Percentiles rank a stretch among this genome's conserved stretches.
phyloP scores from a whole-genome alignment of 2,113 vertebrate species.

The Callospermophilus lateralis region DNA sequence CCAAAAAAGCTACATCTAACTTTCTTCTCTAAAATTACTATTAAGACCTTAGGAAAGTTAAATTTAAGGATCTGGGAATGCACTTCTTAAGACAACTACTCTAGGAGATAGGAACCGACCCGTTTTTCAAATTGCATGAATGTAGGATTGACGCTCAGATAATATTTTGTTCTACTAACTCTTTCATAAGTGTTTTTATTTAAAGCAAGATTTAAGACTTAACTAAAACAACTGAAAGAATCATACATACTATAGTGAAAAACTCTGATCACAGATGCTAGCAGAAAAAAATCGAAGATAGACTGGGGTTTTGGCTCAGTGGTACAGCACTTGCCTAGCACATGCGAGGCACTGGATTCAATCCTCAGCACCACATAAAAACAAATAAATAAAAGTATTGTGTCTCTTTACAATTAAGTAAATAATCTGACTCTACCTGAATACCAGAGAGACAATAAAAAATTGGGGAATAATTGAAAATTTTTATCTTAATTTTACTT shows the following conservation, averaged over 20 bases:
- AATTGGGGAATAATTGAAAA: not conserved
- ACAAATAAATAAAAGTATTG: too few relatives aligned
- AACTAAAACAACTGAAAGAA: not conserved
- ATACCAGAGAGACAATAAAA: not conserved
- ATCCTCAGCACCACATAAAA: too few relatives aligned
- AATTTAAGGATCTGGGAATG: not conserved
- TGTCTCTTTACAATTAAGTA: too few relatives aligned
- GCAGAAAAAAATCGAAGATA: not conserved
- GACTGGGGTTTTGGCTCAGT: too few relatives aligned
- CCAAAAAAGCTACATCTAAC: not conserved
- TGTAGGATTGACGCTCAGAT: not conserved
- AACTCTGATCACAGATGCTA: not conserved
- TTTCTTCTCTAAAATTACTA: not conserved
- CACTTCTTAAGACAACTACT: not conserved
- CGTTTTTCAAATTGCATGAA: not conserved
- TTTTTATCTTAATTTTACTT: constrained; percentile 50
- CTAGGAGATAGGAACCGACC: not conserved
- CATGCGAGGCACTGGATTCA: too few relatives aligned
- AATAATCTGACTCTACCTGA: not conserved
- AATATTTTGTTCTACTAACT: not conserved
- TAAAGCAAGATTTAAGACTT: not conserved
- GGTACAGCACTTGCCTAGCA: too few relatives aligned
- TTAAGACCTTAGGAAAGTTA: not conserved
- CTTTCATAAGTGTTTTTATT: not conserved
- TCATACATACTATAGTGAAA: not conserved